Base-by-base conservation (phyloP, 1,140 invertebrate genomes). In the Conopomorpha cramerella region DNA sequence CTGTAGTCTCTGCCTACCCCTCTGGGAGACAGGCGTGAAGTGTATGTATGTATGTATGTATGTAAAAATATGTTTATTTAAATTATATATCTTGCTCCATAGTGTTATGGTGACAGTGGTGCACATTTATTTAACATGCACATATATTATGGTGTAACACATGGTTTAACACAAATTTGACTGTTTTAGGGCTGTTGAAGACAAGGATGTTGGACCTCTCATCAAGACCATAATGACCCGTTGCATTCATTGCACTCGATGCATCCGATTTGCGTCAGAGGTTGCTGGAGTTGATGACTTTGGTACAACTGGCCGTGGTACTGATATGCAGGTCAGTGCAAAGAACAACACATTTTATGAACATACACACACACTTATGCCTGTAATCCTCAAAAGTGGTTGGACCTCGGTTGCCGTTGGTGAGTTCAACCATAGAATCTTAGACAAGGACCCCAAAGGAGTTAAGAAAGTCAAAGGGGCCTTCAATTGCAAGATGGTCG, bases 161-260 rank as follows among this genome's bases (percentile, higher is more conserved):
- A 6, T 23, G 11, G 16, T 30, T 37, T 30, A 34, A 27, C 23
- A 12, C 36, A 18, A 30, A 39, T 35, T 33, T 25, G 32, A 39
- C 44, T 2, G 18, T 44, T 56, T 36, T 50, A 90, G 96, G 53
- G 96, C 97, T 54, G 96, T 99, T 1, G 97, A 99, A 79, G 97
- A 99, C 68, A 99, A 99, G 77, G 93, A 99, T 79, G 89, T 99
- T 49, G 98, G 98, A 2, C 98, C 98, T 10, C 73, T 99, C 18
- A 89, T 99, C 1, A 99, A 99, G 74, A 99, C 97, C 1, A 90
- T 97, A n/a, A 99, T 99, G 98, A 99, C 96, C 0, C 84, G 98
- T 34, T 99, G 98, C 72, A 99, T 99, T 65, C 98, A 99, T 65
- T 99, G 98, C 70, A 99, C 98, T 0, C 83, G 98, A 12, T 99